Evolutionary conservation across 2,888 invertebrate genomes (phyloP).

Genomic region (Bhutanitis thaidina): DNA sequence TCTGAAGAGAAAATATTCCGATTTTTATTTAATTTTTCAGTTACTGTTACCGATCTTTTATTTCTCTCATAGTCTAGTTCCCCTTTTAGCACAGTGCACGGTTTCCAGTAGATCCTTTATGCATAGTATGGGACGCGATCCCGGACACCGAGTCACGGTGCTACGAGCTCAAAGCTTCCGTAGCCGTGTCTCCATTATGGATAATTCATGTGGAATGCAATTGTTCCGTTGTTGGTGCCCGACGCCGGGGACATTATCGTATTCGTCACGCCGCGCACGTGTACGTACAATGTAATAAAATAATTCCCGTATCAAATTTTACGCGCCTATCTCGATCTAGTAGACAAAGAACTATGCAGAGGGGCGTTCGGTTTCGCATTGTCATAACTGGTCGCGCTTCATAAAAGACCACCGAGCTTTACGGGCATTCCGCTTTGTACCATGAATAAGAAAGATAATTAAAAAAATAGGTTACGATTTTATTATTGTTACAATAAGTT

Average conservation of each 20-base stretch:
- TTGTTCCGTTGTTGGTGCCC: slow-evolving; percentile 61
- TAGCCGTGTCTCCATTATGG: slow-evolving; percentile 62
- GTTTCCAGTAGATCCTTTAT: neutral
- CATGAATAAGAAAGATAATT: slow-evolving; percentile 47
- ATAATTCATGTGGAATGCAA: slow-evolving; percentile 75
- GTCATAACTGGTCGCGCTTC: slow-evolving; percentile 68
- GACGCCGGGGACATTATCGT: slow-evolving; percentile 68
- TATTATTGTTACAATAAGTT: slow-evolving; percentile 25
- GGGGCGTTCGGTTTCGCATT: slow-evolving; percentile 68
- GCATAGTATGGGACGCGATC: slow-evolving; percentile 49
- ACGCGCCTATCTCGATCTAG: slow-evolving; percentile 76
- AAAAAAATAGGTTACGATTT: slow-evolving; percentile 55
- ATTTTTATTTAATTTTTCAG: no score
- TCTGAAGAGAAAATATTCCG: no score
- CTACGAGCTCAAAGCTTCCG: slow-evolving; percentile 62
- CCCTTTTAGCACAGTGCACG: slow-evolving; percentile 1
- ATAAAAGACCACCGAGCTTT: slow-evolving; percentile 68
- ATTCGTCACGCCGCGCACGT: slow-evolving; percentile 78
- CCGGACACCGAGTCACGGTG: slow-evolving; percentile 55
- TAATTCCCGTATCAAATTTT: slow-evolving; percentile 79
- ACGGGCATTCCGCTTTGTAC: slow-evolving; percentile 53
- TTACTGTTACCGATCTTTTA: neutral
- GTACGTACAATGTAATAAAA: slow-evolving; percentile 74
- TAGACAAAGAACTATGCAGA: slow-evolving; percentile 64
- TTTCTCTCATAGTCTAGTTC: neutral